Conservation (phyloP, 1,140 invertebrate genomes). For the Akabosia matsudoensis region DNA sequence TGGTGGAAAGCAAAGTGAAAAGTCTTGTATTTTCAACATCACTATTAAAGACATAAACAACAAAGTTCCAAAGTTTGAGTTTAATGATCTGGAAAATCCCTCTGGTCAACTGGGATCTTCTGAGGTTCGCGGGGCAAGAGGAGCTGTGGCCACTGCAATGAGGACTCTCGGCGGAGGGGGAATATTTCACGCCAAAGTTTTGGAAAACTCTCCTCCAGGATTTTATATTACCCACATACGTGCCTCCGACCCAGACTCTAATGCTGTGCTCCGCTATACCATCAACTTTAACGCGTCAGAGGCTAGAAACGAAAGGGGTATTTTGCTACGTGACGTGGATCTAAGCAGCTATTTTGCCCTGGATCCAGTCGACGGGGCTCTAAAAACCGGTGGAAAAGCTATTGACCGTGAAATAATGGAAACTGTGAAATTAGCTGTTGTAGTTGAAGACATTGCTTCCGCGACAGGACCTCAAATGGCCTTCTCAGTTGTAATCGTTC, state of each 20-base stretch:
- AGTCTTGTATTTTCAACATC: slow-evolving; percentile 73
- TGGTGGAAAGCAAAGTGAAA: slow-evolving; percentile 69
- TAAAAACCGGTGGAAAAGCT: slow-evolving; percentile 61
- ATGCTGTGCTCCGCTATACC: slow-evolving; percentile 63
- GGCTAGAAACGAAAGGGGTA: slow-evolving; percentile 71
- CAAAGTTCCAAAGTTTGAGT: slow-evolving; percentile 70
- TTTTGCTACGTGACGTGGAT: slow-evolving; percentile 59
- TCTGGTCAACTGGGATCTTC: slow-evolving; percentile 29
- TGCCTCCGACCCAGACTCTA: slow-evolving; percentile 75
- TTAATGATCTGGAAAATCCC: slow-evolving; percentile 24
- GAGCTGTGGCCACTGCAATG: background rate
- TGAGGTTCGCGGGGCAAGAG: background rate
- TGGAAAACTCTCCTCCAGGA: slow-evolving; percentile 39
- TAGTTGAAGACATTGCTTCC: slow-evolving; percentile 80
- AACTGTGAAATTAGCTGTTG: slow-evolving; percentile 67
- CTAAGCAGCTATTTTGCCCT: slow-evolving; percentile 70
- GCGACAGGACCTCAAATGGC: slow-evolving; percentile 69
- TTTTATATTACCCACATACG: slow-evolving; percentile 54
- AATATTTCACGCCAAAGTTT: slow-evolving; percentile 40
- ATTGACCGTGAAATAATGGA: slow-evolving; percentile 83
- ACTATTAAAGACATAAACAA: slow-evolving; percentile 87
- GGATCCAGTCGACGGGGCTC: slow-evolving; percentile 68
- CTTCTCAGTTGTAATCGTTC: slow-evolving; percentile 69
- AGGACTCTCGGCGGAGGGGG: slow-evolving; percentile 11
- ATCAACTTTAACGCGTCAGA: slow-evolving; percentile 65